A percentile compares a stretch with the other conserved stretches of the same genome.
phyloP scores from a whole-genome alignment of 2,888 invertebrate species.

The Polyploca ridens region DNA sequence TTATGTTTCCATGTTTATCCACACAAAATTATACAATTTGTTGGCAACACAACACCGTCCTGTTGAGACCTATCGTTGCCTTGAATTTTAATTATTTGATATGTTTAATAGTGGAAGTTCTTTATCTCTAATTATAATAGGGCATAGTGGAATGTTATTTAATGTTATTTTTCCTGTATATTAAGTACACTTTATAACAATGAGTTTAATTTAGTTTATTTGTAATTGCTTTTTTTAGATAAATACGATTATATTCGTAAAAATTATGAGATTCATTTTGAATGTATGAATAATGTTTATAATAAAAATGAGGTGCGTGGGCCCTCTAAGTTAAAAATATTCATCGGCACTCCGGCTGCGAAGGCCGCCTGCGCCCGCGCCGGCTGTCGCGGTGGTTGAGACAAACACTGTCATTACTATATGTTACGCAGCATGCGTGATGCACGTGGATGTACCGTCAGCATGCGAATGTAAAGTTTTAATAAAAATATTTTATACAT shows the following conservation, averaged over 20 bases:
- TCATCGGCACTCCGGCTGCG: slow-evolving; percentile 32
- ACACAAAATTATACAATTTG: slow-evolving; percentile 11
- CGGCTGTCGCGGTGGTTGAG: slow-evolving; percentile 26
- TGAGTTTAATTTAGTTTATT: background rate
- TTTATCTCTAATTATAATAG: background rate
- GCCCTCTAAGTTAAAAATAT: slow-evolving; percentile 51
- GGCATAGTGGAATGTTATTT: background rate
- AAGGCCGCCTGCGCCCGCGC: slow-evolving; percentile 17
- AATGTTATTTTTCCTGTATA: background rate
- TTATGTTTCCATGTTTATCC: slow-evolving; percentile 33
- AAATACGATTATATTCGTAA: too few species aligned
- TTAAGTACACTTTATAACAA: background rate
- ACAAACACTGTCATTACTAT: slow-evolving; percentile 58
- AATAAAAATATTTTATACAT: background rate
- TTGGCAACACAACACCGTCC: background rate
- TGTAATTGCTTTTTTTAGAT: too few species aligned
- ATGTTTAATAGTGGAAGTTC: slow-evolving; percentile 29
- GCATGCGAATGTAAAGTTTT: slow-evolving; percentile 17
- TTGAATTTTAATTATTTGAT: slow-evolving; percentile 69
- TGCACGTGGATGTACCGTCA: slow-evolving; percentile 64
- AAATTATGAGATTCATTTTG: background rate
- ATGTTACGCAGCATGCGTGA: slow-evolving; percentile 67
- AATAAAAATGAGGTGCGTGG: slow-evolving; percentile 41
- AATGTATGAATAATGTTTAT: slow-evolving; percentile 2
- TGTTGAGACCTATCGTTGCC: slow-evolving; percentile 53